Evolutionary conservation across 2,888 invertebrate species (phyloP).

Genomic region (Lottia scabra): DNA sequence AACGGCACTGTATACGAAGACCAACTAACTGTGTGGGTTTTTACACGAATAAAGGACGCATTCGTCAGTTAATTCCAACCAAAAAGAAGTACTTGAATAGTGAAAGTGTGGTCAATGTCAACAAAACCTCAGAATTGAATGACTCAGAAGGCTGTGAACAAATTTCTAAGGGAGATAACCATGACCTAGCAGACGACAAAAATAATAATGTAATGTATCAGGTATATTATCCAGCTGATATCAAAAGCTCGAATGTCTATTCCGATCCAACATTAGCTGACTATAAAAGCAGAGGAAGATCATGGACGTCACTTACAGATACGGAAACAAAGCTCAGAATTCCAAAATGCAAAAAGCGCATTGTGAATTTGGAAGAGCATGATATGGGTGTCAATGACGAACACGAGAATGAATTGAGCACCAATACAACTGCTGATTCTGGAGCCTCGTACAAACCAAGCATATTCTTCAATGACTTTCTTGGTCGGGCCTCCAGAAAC

Average conservation of each 20-base stretch:
- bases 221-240: not conserved
- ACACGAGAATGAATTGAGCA: too few species aligned
- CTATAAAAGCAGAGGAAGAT: too few species aligned
- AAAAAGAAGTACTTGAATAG: not conserved
- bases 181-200: not conserved
- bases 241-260: not conserved
- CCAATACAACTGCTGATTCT: too few species aligned
- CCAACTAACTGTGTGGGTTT: not conserved
- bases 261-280: too few species aligned
- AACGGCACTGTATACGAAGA: not conserved
- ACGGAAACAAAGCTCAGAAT: too few species aligned
- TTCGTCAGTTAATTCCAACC: not conserved
- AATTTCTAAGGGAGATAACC: not conserved
- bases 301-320: too few species aligned
- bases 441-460: too few species aligned
- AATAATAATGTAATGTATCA: not conserved
- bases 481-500: too few species aligned
- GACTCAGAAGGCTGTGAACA: not conserved
- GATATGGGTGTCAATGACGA: too few species aligned
- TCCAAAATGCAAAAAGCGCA: too few species aligned
- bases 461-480: too few species aligned
- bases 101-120: not conserved
- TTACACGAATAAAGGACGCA: not conserved
- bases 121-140: not conserved
- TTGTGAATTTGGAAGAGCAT: too few species aligned